Percentiles rank a stretch among this genome's conserved stretches.
Evolutionary conservation across 2,113 vertebrate genomes (phyloP).

Genomic region (Dromiciops gliroides): DNA sequence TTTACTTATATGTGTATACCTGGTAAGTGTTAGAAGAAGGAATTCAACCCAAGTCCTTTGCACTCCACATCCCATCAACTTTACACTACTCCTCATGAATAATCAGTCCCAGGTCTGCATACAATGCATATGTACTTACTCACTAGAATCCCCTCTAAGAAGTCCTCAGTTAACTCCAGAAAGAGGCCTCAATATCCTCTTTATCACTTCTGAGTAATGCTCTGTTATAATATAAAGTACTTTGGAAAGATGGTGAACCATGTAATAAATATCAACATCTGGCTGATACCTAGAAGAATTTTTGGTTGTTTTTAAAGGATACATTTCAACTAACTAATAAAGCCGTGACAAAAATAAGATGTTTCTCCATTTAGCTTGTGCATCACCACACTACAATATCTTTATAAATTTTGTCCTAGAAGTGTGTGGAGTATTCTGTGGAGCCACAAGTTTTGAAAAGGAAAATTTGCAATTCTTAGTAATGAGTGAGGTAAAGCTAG

Average conservation of each 20-base stretch:
- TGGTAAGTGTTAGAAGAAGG: background rate
- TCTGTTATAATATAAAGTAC: background rate
- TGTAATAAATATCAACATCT: background rate
- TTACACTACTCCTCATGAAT: background rate
- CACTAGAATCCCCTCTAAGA: background rate
- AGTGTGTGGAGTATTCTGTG: background rate
- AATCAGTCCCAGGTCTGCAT: background rate
- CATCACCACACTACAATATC: background rate
- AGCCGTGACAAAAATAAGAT: background rate
- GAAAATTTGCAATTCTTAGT: constrained; percentile 18
- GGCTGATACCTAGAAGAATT: background rate
- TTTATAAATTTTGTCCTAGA: background rate
- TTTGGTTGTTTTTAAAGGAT: background rate
- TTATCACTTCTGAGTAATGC: background rate
- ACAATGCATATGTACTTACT: background rate
- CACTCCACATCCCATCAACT: background rate
- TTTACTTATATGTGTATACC: background rate
- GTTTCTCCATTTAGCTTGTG: constrained; percentile 6
- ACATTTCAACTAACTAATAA: background rate
- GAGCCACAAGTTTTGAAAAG: constrained; percentile 8
- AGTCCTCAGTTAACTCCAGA: background rate
- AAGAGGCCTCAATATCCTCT: background rate
- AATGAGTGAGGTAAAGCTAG: background rate
- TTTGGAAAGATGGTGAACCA: background rate
- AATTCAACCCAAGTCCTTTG: background rate